phyloP scores from a whole-genome alignment of 2,113 vertebrate species.

The Brienomyrus brachyistius region DNA sequence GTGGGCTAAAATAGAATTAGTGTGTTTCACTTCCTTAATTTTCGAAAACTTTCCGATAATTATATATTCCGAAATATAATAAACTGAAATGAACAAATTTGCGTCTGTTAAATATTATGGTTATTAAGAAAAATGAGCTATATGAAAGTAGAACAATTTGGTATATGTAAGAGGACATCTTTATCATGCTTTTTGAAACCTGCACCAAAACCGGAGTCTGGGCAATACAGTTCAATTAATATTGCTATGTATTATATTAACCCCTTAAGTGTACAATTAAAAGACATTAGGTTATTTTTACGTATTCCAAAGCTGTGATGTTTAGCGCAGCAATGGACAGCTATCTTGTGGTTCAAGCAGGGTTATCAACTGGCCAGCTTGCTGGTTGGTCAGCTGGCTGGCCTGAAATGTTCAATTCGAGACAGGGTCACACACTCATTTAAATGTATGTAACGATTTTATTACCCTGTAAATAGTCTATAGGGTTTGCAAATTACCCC shows the following conservation, averaged over 20 bases:
- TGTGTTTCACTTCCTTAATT: background rate
- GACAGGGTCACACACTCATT: too few species aligned
- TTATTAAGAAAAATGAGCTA: background rate
- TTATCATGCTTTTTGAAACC: background rate
- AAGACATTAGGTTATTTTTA: background rate
- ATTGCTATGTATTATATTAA: background rate
- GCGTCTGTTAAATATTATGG: background rate
- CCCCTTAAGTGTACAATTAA: background rate
- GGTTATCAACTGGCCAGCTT: too few species aligned
- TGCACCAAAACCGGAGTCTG: background rate
- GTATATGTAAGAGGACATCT: background rate
- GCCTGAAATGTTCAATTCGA: too few species aligned
- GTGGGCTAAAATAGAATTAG: background rate
- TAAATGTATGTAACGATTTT: too few species aligned
- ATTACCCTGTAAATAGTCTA: too few species aligned
- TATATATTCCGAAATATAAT: background rate
- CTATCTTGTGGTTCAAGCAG: background rate
- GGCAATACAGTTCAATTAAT: background rate
- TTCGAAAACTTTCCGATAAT: background rate
- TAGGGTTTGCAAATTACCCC: too few species aligned
- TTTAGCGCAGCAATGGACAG: background rate
- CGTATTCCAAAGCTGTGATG: background rate
- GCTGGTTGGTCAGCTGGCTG: too few species aligned
- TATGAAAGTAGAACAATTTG: background rate
- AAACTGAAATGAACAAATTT: background rate